Percentiles rank a stretch among this genome's conserved stretches.
phyloP scores from a whole-genome alignment of 35 echinoderm and acorn worm species.

The Ophiothrix spiculata region DNA sequence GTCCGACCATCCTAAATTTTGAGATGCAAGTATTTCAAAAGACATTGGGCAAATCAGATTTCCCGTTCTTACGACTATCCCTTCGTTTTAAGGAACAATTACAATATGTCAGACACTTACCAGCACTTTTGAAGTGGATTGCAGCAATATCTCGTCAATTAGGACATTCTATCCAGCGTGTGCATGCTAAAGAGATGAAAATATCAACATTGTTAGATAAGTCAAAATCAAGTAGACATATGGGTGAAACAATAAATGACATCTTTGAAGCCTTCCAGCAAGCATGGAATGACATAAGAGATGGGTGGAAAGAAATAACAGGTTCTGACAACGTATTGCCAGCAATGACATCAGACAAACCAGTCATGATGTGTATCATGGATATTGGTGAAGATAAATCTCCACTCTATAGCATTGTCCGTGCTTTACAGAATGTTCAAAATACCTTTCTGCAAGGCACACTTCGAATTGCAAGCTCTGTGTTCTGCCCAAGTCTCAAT shows the following conservation, averaged over 20 bases:
- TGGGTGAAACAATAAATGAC: not conserved
- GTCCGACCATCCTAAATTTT: conserved; percentile 8
- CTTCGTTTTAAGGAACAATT: not conserved
- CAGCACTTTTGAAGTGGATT: conserved; percentile 24
- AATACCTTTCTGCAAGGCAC: conserved; percentile 11
- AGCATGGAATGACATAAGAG: conserved; percentile 9
- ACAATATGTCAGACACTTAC: conserved; percentile 3
- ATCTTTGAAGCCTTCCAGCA: not conserved
- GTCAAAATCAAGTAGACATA: not conserved
- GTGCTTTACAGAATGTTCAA: conserved; percentile 12
- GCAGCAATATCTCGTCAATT: not conserved
- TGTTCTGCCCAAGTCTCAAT: not conserved
- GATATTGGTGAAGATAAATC: not conserved
- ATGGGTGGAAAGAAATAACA: conserved; percentile 3
- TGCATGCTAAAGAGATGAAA: not conserved
- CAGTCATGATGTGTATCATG: conserved; percentile 5
- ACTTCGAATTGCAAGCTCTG: not conserved
- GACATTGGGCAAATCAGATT: not conserved
- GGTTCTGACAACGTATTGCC: not conserved
- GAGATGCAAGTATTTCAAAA: not conserved
- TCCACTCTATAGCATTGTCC: not conserved
- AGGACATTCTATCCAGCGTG: not conserved
- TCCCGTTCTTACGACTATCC: conserved; percentile 9
- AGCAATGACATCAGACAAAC: not conserved
- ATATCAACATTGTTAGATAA: not conserved